A percentile compares a stretch with the other conserved stretches of the same genome.
phyloP scores from a whole-genome alignment of 2,888 invertebrate genomes.

The Volucella zonaria region DNA sequence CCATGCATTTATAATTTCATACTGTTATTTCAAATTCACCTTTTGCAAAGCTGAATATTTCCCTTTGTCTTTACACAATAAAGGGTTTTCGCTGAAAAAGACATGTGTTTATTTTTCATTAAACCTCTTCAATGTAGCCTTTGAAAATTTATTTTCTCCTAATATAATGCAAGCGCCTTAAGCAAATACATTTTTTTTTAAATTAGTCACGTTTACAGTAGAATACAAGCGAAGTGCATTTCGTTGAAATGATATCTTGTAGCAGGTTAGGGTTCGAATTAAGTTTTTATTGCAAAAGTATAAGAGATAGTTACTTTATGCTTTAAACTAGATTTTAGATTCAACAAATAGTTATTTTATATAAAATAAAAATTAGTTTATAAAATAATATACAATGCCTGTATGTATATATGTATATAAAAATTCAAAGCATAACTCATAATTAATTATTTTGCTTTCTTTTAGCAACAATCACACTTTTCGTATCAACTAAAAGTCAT shows the following conservation, averaged over 20 bases:
- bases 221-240: slow-evolving; percentile 63
- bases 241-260: slow-evolving; percentile 37
- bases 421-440: too few relatives aligned
- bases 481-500: slow-evolving; percentile 51
- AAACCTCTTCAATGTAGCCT: slow-evolving; percentile 59
- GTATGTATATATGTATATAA: too few relatives aligned
- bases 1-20: too few relatives aligned
- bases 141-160: slow-evolving; percentile 41
- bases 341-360: too few relatives aligned
- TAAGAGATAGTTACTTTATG: too few relatives aligned
- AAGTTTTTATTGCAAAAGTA: too few relatives aligned
- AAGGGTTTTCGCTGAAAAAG: slow-evolving; percentile 46
- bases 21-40: too few relatives aligned
- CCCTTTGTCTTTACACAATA: neutral
- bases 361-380: too few relatives aligned
- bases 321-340: too few relatives aligned
- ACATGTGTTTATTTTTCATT: slow-evolving; percentile 65
- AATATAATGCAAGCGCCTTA: slow-evolving; percentile 49
- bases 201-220: slow-evolving; percentile 69
- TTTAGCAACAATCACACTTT: slow-evolving; percentile 61
- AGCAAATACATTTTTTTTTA: slow-evolving; percentile 58
- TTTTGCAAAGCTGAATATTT: too few relatives aligned
- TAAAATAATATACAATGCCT: too few relatives aligned
- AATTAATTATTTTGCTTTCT: neutral
- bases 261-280: too few relatives aligned